phyloP scores from a whole-genome alignment of 2,113 vertebrate species.

The Pygoscelis antarcticus region DNA sequence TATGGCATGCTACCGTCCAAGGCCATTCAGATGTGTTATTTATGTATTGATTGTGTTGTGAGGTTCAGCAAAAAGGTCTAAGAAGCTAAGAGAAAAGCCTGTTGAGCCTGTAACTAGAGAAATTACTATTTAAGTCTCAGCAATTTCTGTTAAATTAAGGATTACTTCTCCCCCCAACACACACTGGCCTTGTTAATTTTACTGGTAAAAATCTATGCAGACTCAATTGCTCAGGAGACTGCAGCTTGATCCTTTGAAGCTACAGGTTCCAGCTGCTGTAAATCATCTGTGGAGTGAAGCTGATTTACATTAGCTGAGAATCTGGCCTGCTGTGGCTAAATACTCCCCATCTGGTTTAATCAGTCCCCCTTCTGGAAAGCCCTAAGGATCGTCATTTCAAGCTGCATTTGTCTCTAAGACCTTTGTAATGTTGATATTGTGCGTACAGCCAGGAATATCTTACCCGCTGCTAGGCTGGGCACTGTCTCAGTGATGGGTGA shows the following conservation, averaged over 20 bases:
- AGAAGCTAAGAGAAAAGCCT: conserved; percentile 27
- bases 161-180: not conserved
- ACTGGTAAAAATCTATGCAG: conserved; percentile 28
- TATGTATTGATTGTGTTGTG: not conserved
- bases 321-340: conserved; percentile 13
- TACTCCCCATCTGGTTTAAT: conserved; percentile 39
- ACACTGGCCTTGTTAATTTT: conserved; percentile 28
- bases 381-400: not conserved
- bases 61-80: conserved; percentile 12
- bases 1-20: conserved; percentile 16
- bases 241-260: not conserved
- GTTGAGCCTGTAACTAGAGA: conserved; percentile 14
- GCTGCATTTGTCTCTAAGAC: not conserved
- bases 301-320: conserved; percentile 25
- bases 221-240: conserved; percentile 31
- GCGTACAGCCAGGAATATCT: not conserved
- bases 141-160: conserved; percentile 37
- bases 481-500: not conserved
- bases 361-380: conserved; percentile 19
- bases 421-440: not conserved
- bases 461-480: not conserved
- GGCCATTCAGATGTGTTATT: conserved; percentile 37
- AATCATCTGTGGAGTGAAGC: not conserved
- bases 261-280: conserved; percentile 29
- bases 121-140: conserved; percentile 55